phyloP scores from a whole-genome alignment of 2,888 invertebrate genomes.

The Podotricha telesiphe region DNA sequence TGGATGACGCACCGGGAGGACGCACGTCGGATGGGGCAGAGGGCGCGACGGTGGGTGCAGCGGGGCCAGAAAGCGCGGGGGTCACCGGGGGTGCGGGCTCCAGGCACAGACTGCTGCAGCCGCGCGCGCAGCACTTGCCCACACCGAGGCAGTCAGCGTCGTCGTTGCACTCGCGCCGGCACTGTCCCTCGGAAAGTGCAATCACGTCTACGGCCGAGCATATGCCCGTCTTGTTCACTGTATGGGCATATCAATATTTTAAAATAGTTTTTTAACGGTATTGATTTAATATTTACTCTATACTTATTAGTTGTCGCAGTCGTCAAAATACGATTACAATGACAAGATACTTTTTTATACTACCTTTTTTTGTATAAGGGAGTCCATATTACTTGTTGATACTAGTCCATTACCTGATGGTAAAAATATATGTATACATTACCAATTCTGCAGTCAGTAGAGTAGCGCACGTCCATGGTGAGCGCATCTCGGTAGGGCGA shows the following conservation, averaged over 20 bases:
- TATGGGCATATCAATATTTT: constrained; percentile 2
- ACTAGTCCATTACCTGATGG: too few species aligned
- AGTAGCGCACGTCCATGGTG: constrained; percentile 65
- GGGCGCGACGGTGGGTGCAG: not conserved
- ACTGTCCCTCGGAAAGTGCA: constrained; percentile 68
- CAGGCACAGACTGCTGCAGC: constrained; percentile 89
- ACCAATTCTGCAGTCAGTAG: constrained; percentile 87
- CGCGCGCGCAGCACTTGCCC: constrained; percentile 92
- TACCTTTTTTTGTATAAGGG: too few species aligned
- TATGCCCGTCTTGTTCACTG: constrained; percentile 84
- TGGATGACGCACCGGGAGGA: not conserved
- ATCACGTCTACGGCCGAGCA: constrained; percentile 78
- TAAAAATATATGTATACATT: constrained; percentile 35
- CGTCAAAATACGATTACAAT: too few species aligned
- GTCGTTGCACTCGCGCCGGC: constrained; percentile 88
- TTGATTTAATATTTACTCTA: too few species aligned
- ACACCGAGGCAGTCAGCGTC: constrained; percentile 92
- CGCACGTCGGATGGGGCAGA: not conserved
- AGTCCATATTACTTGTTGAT: too few species aligned
- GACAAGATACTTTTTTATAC: too few species aligned
- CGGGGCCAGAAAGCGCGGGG: constrained; percentile 37
- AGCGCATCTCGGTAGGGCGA: constrained; percentile 77
- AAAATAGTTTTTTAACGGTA: not conserved
- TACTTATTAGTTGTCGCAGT: too few species aligned
- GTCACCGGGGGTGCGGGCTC: constrained; percentile 50